A percentile compares a stretch with the other conserved stretches of the same genome.
These are phyloP conservation scores for Tenthredo amoena DNA, from an alignment of 2,888 invertebrate species.

Conservation along the genomic window DNA sequence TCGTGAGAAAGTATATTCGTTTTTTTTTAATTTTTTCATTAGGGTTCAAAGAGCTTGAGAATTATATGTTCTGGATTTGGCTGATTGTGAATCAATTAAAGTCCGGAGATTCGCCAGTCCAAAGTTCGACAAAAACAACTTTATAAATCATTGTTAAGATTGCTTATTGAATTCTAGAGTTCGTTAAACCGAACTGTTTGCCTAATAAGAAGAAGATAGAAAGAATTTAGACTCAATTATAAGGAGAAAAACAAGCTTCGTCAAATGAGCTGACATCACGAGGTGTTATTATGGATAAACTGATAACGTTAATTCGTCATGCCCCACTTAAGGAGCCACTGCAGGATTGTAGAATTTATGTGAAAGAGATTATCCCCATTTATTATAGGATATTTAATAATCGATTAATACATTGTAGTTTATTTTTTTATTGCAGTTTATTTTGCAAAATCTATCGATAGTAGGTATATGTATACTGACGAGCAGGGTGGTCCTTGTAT, in stretches of 20 bases:
- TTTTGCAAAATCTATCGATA: constrained; percentile 37
- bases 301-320: background rate
- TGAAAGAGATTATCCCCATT: background rate
- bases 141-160: background rate
- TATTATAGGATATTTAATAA: background rate
- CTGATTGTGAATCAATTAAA: background rate
- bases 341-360: background rate
- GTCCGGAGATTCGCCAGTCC: background rate
- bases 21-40: background rate
- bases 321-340: background rate
- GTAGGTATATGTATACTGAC: background rate
- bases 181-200: background rate
- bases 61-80: background rate
- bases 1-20: background rate
- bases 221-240: background rate
- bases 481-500: background rate
- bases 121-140: background rate
- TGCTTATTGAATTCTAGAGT: background rate
- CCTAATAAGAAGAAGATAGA: background rate
- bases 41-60: background rate
- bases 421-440: constrained; percentile 29
- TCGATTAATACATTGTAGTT: background rate
- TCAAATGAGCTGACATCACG: background rate
- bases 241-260: background rate
- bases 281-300: background rate